phyloP scores from a whole-genome alignment of 1,140 invertebrate genomes.

The Elymnias hypermnestra region DNA sequence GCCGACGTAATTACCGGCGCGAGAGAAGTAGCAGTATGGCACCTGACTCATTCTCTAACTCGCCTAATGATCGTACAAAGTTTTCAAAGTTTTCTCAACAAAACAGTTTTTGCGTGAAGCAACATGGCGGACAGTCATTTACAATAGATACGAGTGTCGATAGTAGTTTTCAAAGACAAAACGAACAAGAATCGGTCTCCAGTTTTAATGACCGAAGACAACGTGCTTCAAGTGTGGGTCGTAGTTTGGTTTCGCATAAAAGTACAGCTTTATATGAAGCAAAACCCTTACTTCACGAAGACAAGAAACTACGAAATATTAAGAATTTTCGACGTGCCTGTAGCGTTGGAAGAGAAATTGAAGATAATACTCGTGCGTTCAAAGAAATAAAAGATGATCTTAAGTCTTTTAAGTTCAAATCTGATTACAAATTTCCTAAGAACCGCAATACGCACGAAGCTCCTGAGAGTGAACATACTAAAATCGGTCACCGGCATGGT shows the following conservation, averaged over 20 bases:
- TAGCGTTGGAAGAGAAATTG: conserved; percentile 53
- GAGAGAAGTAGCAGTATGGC: conserved; percentile 25
- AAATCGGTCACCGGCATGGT: conserved; percentile 11
- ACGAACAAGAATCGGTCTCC: conserved; percentile 1
- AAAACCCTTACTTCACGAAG: too few species aligned
- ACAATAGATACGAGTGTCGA: conserved; percentile 53
- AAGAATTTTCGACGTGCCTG: conserved; percentile 39
- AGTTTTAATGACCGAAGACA: conserved; percentile 44
- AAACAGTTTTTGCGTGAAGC: conserved; percentile 37
- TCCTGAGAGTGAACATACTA: conserved; percentile 2
- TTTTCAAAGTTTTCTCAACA: conserved; percentile 15
- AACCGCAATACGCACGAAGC: too few species aligned
- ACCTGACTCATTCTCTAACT: background rate
- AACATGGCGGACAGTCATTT: conserved; percentile 39
- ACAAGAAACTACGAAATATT: conserved; percentile 9
- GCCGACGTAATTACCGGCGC: conserved; percentile 22
- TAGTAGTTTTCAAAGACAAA: conserved; percentile 40
- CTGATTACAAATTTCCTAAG: conserved; percentile 14
- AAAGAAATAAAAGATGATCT: conserved; percentile 59
- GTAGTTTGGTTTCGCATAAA: conserved; percentile 22
- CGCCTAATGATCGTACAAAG: background rate
- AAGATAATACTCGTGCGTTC: conserved; percentile 26
- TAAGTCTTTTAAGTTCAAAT: conserved; percentile 33
- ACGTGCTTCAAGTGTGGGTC: conserved; percentile 53
- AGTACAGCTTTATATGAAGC: too few species aligned